A percentile compares a stretch with the other conserved stretches of the same genome.
Conservation (phyloP, 2,888 invertebrate genomes). For the Drosophila meridionalis region DNA sequence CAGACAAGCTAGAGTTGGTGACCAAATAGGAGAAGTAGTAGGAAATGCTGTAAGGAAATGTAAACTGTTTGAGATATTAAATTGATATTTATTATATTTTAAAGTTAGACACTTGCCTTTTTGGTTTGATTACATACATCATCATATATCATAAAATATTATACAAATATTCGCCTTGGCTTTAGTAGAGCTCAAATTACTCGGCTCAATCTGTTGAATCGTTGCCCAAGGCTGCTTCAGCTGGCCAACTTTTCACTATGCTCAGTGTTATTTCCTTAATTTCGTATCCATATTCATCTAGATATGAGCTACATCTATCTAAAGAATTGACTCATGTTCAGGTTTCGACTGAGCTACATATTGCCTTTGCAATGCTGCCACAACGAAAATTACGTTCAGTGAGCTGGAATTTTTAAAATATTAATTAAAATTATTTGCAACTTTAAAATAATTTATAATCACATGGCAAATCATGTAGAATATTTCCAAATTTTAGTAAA, state of each 20-base stretch:
- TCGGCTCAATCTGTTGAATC: not conserved
- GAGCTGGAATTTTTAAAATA: not conserved
- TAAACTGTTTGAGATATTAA: not conserved
- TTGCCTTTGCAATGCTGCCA: not conserved
- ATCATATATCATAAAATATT: not conserved
- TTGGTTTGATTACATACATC: too few relatives aligned
- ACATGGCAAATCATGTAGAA: not conserved
- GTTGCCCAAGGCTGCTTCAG: not conserved
- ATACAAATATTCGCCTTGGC: not conserved
- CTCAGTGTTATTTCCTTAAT: too few relatives aligned
- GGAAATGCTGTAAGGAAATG: not conserved
- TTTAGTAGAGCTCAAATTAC: not conserved
- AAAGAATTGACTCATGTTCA: too few relatives aligned
- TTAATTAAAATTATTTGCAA: not conserved
- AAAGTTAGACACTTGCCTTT: not conserved
- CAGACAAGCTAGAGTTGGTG: not conserved
- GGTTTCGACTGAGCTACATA: not conserved
- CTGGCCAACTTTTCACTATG: too few relatives aligned
- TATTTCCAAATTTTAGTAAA: not conserved
- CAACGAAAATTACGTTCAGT: too few relatives aligned
- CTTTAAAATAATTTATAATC: not conserved
- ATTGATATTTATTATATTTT: not conserved
- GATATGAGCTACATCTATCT: fast-evolving
- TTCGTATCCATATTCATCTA: too few relatives aligned
- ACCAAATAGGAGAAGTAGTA: not conserved